A percentile compares a stretch with the other conserved stretches of the same genome.
Conservation (phyloP, 2,113 vertebrate species). For the Machaerirhynchus nigripectus region DNA sequence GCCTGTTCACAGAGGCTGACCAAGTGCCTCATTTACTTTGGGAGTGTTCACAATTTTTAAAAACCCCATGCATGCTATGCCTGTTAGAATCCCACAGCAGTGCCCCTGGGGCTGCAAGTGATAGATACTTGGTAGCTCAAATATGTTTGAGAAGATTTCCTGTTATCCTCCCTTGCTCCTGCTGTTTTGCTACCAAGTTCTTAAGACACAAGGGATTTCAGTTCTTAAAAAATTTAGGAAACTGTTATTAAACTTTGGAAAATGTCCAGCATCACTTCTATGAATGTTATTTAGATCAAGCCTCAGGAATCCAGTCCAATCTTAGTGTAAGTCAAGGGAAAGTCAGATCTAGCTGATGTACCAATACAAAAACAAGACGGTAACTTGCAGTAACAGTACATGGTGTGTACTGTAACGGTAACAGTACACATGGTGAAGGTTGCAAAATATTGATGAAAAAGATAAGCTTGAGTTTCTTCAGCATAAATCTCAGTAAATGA, state of each 20-base stretch:
- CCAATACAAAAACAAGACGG: neutral
- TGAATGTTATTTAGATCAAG: neutral
- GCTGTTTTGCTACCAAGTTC: neutral
- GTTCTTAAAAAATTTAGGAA: neutral
- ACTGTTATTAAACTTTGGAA: neutral
- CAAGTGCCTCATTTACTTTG: neutral
- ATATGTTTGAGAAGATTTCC: conserved; percentile 39
- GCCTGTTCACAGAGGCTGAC: neutral
- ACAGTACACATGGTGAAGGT: neutral
- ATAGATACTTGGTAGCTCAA: conserved; percentile 29
- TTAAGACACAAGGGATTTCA: neutral
- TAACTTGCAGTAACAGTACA: neutral
- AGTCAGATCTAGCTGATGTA: neutral
- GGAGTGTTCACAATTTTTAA: neutral
- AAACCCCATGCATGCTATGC: neutral
- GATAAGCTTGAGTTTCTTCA: neutral
- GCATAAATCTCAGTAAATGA: neutral
- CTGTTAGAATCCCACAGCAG: neutral
- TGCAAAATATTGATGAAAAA: neutral
- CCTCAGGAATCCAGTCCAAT: neutral
- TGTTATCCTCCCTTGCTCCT: neutral
- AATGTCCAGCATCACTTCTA: neutral
- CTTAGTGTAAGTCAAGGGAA: neutral
- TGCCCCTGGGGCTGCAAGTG: neutral
- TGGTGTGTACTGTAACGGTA: too few relatives aligned